Base-by-base conservation (phyloP, 2,888 invertebrate species). In the Drosophila demipolita region DNA sequence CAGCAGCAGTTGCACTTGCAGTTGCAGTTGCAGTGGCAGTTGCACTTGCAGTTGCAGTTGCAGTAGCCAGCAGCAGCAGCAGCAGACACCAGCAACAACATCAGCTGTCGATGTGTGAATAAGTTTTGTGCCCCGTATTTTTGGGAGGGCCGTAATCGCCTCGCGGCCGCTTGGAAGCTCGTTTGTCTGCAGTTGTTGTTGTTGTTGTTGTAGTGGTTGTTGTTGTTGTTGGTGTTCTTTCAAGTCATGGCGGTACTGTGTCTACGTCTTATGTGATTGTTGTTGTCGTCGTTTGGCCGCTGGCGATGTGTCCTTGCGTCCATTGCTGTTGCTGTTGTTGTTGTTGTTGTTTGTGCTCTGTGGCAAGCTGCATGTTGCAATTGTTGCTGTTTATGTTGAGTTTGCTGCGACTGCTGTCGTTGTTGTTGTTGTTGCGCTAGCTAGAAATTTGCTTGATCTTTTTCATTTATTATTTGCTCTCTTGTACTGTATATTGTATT, bases 151-250 rank as follows among this genome's bases (percentile, higher is more conserved):
- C 40, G 45, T 48, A 58, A 32, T 57, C 49, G 66, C 66, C 74
- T 40, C 50, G 68, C 70, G 75, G 80, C 85, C 83, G 65, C 85
- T 87, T 84, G 87, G 84, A 87, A 84, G 84, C 84, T 84, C 84
- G 87, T 85, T 84, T 84, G 58, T 72, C 33, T 38, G 72, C 70
- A 48, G 73, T 61, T 40, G 70, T 83, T 57, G 72, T 73, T 42
- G 61, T 49, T 9, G 45, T 12, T 9, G 9, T 49, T 48, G 36
- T 55, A 8, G 67, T 55, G 29, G 40, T 59, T 48, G 40, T 66
- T 36, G 69, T 57, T 36, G 69, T 80, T 57, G 75, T 73, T 53
- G 65, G 55, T 78, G 65, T 74, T 64, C 62, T 75, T 72, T 72
- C 62, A 61, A 48, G 68, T 71, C 70, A 66, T 69, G 70, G 58